Evolutionary conservation across 2,888 invertebrate genomes (phyloP).

Genomic region (Meghimatium bilineatum): DNA sequence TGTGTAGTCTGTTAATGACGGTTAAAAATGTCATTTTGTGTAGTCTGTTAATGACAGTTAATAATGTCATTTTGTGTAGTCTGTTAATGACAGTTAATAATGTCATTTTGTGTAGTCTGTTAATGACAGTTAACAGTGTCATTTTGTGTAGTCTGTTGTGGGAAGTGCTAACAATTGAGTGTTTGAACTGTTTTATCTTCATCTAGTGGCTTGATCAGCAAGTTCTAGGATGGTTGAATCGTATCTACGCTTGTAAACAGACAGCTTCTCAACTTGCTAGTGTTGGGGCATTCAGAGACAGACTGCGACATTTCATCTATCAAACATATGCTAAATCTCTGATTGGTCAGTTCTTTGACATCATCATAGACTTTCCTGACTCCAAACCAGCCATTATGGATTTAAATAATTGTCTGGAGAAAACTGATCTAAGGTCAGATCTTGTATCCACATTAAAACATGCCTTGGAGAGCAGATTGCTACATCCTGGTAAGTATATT

Average conservation of each 20-base stretch:
- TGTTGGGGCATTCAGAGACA: conserved; percentile 72
- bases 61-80: no score
- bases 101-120: no score
- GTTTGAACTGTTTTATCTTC: no score
- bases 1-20: no score
- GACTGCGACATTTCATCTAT: conserved; percentile 87
- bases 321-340: conserved; percentile 91
- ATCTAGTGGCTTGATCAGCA: conserved; percentile 89
- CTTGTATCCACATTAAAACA: conserved; percentile 86
- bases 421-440: conserved; percentile 86
- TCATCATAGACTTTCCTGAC: conserved; percentile 97
- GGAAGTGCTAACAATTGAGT: no score
- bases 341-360: conserved; percentile 94
- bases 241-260: conserved; percentile 82
- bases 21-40: no score
- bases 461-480: conserved; percentile 89
- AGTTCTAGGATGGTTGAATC: conserved; percentile 90
- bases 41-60: no score
- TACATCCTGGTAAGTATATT: conserved; percentile 83
- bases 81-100: no score
- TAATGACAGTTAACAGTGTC: no score
- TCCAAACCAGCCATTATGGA: conserved; percentile 95
- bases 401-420: conserved; percentile 88
- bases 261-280: conserved; percentile 62
- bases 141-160: no score